These are phyloP conservation scores for Sycophaga agraensis DNA, from an alignment of 1,140 invertebrate species.

Conservation along the genomic window DNA sequence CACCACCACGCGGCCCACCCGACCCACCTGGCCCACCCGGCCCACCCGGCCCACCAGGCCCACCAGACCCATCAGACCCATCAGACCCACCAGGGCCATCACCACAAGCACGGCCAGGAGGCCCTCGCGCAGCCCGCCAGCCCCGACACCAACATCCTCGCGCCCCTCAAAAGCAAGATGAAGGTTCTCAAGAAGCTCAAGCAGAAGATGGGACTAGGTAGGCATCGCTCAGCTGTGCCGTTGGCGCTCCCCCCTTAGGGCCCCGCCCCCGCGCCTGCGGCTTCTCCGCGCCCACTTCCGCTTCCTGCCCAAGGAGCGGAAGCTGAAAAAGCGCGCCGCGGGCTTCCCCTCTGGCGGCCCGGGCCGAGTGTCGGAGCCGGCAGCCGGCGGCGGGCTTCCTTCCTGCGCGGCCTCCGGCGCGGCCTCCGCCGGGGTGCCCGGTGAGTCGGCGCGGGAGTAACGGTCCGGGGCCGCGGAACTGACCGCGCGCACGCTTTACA, in stretches of 20 bases:
- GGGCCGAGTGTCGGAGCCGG: no score
- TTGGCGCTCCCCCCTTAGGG: background rate
- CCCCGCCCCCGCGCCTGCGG: background rate
- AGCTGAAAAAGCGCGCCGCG: no score
- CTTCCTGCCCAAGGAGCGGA: no score
- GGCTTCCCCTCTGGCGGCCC: no score
- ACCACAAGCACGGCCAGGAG: conserved; percentile 34
- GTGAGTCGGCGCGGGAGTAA: no score
- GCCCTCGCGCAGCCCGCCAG: conserved; percentile 17
- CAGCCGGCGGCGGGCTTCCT: no score
- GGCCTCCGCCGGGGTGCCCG: no score
- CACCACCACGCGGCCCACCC: conserved; percentile 16
- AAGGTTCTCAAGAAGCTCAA: conserved; percentile 64
- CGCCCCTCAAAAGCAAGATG: conserved; percentile 60
- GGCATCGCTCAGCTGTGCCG: conserved; percentile 15
- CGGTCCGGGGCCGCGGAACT: no score
- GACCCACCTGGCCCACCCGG: background rate
- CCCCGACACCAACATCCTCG: conserved; percentile 50
- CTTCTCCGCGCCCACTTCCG: no score
- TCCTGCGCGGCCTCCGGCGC: no score
- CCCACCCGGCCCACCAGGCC: conserved; percentile 25
- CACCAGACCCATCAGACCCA: conserved; percentile 31
- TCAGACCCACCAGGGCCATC: conserved; percentile 36
- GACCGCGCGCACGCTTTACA: no score
- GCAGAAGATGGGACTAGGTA: conserved; percentile 62